Evolutionary conservation across 1,140 invertebrate species (phyloP).

Genomic region (Pachypeltis micranthus): DNA sequence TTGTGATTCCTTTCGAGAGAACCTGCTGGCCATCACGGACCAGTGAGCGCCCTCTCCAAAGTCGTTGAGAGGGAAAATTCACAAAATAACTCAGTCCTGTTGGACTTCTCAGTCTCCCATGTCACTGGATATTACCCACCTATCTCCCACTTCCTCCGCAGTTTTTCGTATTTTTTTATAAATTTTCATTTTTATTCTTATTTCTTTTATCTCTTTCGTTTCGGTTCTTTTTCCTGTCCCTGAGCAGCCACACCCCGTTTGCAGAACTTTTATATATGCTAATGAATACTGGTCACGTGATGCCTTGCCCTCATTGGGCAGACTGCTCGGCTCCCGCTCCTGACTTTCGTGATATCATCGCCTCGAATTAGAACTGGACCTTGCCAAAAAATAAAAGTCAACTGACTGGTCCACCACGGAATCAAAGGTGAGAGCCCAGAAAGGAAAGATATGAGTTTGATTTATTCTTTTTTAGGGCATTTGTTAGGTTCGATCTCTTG

Average conservation of each 20-base stretch:
- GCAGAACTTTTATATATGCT: not conserved
- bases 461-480: not conserved
- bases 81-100: too few species aligned
- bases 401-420: too few species aligned
- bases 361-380: not conserved
- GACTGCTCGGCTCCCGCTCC: slow-evolving; percentile 2
- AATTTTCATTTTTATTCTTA: not conserved
- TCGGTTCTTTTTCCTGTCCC: not conserved
- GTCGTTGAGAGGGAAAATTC: too few species aligned
- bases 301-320: not conserved
- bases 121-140: too few species aligned
- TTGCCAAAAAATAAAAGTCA: not conserved
- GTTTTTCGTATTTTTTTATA: too few species aligned
- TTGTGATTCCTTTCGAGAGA: too few species aligned
- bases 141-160: too few species aligned
- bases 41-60: too few species aligned
- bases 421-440: too few species aligned
- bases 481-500: too few species aligned
- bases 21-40: too few species aligned
- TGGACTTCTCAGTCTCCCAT: too few species aligned
- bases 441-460: not conserved
- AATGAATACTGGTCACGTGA: not conserved
- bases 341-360: not conserved
- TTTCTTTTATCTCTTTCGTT: not conserved
- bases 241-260: not conserved